phyloP scores from a whole-genome alignment of 2,888 invertebrate species.

The Omphaloscelis lunosa region DNA sequence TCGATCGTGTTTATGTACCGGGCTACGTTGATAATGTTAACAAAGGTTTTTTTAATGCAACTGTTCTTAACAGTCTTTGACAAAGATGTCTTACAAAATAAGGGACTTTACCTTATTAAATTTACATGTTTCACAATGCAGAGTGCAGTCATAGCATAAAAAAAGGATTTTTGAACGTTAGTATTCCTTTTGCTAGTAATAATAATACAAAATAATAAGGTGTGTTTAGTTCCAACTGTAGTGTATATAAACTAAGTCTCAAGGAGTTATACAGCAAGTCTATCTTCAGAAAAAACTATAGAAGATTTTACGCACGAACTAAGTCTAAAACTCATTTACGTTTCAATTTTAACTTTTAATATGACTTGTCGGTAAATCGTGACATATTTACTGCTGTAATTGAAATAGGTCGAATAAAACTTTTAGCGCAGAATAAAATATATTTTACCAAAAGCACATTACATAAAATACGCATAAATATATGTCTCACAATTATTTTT shows the following conservation, averaged over 20 bases:
- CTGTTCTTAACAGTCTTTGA: too few relatives aligned
- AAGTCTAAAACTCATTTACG: constrained; percentile 38
- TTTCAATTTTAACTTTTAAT: constrained; percentile 35
- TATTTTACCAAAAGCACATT: constrained; percentile 13
- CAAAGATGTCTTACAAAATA: neutral
- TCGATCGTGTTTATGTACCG: constrained; percentile 8
- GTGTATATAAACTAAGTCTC: neutral
- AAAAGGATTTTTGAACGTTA: too few relatives aligned
- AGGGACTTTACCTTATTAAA: neutral
- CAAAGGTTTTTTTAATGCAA: neutral
- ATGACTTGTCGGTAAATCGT: constrained; percentile 35
- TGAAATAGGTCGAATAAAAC: constrained; percentile 30
- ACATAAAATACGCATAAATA: constrained; percentile 17
- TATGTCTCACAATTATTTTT: constrained; percentile 22
- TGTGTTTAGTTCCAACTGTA: neutral
- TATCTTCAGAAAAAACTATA: constrained; percentile 5
- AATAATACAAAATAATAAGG: neutral
- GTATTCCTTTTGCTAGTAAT: neutral
- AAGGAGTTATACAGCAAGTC: neutral
- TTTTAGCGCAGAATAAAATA: constrained; percentile 14
- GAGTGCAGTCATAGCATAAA: neutral
- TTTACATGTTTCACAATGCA: neutral
- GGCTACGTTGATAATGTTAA: neutral
- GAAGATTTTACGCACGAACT: constrained; percentile 9
- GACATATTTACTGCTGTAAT: constrained; percentile 29